A percentile compares a stretch with the other conserved stretches of the same genome.
Conservation (phyloP, 2,888 invertebrate species). For the Lasius fuliginosus region DNA sequence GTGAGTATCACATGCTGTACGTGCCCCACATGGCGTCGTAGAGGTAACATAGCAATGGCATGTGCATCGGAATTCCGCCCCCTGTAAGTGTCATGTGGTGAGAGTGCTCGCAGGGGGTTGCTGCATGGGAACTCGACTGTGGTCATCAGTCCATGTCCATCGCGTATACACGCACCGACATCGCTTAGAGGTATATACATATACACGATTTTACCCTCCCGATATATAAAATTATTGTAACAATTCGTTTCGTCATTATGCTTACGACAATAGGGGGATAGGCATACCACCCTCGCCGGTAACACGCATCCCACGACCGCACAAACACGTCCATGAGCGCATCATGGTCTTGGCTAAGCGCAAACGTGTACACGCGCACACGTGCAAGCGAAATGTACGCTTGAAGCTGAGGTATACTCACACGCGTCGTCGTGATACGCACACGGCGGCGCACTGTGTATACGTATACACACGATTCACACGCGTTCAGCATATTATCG, state of each 20-base stretch:
- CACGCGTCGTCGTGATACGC: constrained; percentile 48
- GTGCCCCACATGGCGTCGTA: constrained; percentile 77
- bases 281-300: constrained; percentile 48
- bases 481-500: constrained; percentile 81
- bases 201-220: constrained; percentile 60
- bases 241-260: constrained; percentile 73
- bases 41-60: constrained; percentile 76
- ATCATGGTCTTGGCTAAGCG: constrained; percentile 62
- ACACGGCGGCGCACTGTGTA: constrained; percentile 49
- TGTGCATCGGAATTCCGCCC: constrained; percentile 82
- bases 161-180: constrained; percentile 40
- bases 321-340: constrained; percentile 51
- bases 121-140: constrained; percentile 84
- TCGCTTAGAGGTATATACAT: constrained; percentile 50
- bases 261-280: constrained; percentile 29
- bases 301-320: constrained; percentile 59
- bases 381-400: constrained; percentile 56
- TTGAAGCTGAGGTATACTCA: constrained; percentile 54
- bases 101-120: constrained; percentile 83
- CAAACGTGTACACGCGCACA: constrained; percentile 51
- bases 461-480: constrained; percentile 67
- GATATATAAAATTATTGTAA: constrained; percentile 75
- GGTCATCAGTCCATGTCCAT: constrained; percentile 83
- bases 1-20: constrained; percentile 71
- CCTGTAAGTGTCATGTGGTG: constrained; percentile 84